Base-by-base conservation (phyloP, 2,888 invertebrate species). In the Cephus pygmeus region DNA sequence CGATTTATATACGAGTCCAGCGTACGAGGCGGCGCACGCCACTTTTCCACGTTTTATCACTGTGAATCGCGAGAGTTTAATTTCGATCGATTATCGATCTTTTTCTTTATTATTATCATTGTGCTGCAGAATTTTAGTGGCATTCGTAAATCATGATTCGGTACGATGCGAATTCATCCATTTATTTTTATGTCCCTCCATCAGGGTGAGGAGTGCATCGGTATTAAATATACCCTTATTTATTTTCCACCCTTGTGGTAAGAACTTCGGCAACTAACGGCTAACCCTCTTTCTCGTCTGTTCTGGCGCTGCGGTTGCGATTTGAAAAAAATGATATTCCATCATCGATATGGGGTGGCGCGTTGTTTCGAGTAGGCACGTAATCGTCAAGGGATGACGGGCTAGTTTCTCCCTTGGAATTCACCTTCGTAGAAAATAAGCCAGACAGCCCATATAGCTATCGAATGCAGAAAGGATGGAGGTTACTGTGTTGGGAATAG, bases 221-320 rank as follows among this genome's bases (percentile, higher is more conserved):
- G 15, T 15, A 12, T 6, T 15, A 40, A 15, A 1, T 40, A 4
- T 40, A 40, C 0, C 40, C 23, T 23, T 56, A 56, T 23, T 56
- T 40, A 15, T 9, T 56, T 56, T 23, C 23, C 23, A 56, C 40
- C 40, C 40, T 23, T 56, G 23, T 0, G 2, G 6, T 9, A 23
- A 23, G 15, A 23, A 15, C 40, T 56, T 56, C 2, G 9, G 40
- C 23, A 56, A 56, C 40, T 40, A 40, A 15, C 15, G 15, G 4
- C 40, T 23, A 56, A 0, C 40, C 40, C 23, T 9, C 3, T 12
- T 12, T 2, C 15, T 40, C 12, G 40, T 23, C 1, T 79, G 82
- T 80, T 75, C 82, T 77, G 77, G 73, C 75, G 79, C 79, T 79
- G 80, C 77, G 81, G 73, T 69, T 69, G 23, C 40, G 23, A 56